These are phyloP conservation scores for Bufo gargarizans DNA, from an alignment of 2,113 vertebrate genomes.

Conservation along the genomic window DNA sequence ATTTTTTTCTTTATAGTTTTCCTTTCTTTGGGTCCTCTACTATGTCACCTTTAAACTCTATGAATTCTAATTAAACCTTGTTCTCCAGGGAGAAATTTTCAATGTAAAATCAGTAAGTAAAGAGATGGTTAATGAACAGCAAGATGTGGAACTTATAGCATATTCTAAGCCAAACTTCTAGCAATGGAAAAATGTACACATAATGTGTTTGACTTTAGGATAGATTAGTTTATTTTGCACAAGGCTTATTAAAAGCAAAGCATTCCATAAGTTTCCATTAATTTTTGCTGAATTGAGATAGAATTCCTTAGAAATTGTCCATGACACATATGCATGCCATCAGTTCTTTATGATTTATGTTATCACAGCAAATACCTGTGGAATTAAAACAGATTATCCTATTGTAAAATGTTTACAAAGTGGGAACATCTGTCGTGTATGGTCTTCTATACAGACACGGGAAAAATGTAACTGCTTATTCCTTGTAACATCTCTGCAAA, in stretches of 20 bases:
- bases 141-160: background rate
- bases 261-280: conserved; percentile 51
- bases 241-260: conserved; percentile 55
- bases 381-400: conserved; percentile 56
- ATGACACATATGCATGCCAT: conserved; percentile 59
- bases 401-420: conserved; percentile 59
- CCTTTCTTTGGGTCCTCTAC: background rate
- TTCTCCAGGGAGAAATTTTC: background rate
- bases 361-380: conserved; percentile 53
- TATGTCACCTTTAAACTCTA: background rate
- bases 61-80: background rate
- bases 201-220: conserved; percentile 38
- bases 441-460: conserved; percentile 33
- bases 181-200: conserved; percentile 46
- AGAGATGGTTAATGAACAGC: background rate
- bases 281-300: conserved; percentile 53
- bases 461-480: conserved; percentile 38
- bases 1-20: background rate
- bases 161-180: background rate
- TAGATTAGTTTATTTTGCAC: conserved; percentile 54
- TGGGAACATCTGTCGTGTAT: conserved; percentile 50
- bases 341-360: conserved; percentile 54
- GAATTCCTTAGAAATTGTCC: conserved; percentile 59
- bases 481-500: conserved; percentile 29
- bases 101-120: background rate